A percentile compares a stretch with the other conserved stretches of the same genome.
phyloP scores from a whole-genome alignment of 2,797 vertebrate genomes.

The Trichosurus vulpecula region DNA sequence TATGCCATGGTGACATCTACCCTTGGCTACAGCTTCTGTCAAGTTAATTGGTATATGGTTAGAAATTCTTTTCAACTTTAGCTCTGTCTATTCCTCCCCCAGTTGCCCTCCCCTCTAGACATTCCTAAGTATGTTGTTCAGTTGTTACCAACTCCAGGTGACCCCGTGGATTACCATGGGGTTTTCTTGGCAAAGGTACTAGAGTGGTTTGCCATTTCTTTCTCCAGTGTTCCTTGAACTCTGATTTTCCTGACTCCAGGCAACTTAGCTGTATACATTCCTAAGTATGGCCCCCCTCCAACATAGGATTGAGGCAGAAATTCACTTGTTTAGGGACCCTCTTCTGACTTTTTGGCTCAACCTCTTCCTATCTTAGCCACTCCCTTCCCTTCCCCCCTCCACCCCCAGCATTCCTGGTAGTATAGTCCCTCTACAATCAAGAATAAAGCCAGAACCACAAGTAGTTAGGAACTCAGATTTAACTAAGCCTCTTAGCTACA shows the following conservation, averaged over 20 bases:
- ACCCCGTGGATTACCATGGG: neutral
- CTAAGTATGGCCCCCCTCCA: neutral
- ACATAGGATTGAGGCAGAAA: neutral
- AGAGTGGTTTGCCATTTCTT: neutral
- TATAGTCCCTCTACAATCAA: too few species aligned
- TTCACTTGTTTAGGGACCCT: neutral
- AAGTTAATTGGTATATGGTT: neutral
- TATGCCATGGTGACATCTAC: neutral
- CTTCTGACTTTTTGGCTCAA: neutral
- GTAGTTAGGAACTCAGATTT: neutral
- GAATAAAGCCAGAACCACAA: neutral
- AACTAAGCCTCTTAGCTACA: rapidly evolving
- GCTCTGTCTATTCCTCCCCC: neutral
- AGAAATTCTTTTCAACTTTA: neutral
- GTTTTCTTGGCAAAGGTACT: neutral
- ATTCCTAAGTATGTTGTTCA: neutral
- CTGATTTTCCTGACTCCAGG: neutral
- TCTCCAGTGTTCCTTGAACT: neutral
- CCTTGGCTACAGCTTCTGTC: neutral
- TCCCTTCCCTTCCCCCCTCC: too few species aligned
- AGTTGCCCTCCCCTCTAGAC: neutral
- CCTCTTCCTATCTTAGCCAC: neutral
- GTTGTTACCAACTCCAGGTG: neutral
- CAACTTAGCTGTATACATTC: neutral
- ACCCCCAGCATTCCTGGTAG: neutral